These are phyloP conservation scores for Cacatua alba DNA, from an alignment of 2,113 vertebrate species.

Conservation along the genomic window DNA sequence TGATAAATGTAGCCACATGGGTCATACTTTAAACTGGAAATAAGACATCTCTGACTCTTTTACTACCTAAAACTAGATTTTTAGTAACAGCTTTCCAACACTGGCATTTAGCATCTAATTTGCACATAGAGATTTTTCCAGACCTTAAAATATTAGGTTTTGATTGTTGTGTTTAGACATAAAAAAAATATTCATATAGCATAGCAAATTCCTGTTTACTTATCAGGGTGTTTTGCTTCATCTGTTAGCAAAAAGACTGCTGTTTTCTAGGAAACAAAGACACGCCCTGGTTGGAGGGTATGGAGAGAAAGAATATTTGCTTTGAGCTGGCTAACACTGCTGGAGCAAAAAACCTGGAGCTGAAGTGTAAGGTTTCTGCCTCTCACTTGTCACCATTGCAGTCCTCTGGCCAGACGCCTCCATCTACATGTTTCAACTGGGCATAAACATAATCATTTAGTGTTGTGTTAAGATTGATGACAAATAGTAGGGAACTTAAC, in stretches of 20 bases:
- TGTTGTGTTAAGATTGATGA: not conserved
- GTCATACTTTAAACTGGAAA: not conserved
- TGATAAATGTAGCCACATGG: not conserved
- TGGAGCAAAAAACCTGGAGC: not conserved
- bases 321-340: not conserved
- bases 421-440: not conserved
- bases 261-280: not conserved
- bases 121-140: not conserved
- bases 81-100: not conserved
- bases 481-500: not conserved
- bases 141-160: not conserved
- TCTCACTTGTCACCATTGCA: not conserved
- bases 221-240: not conserved
- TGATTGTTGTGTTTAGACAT: not conserved
- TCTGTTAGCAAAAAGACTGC: not conserved
- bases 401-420: not conserved
- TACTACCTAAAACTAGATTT: not conserved
- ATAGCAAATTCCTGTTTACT: not conserved
- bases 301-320: not conserved
- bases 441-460: not conserved
- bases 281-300: not conserved
- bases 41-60: not conserved
- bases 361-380: not conserved
- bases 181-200: not conserved
- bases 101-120: not conserved